A percentile compares a stretch with the other conserved stretches of the same genome.
phyloP scores from a whole-genome alignment of 2,888 invertebrate genomes.

The Amitus sp. region DNA sequence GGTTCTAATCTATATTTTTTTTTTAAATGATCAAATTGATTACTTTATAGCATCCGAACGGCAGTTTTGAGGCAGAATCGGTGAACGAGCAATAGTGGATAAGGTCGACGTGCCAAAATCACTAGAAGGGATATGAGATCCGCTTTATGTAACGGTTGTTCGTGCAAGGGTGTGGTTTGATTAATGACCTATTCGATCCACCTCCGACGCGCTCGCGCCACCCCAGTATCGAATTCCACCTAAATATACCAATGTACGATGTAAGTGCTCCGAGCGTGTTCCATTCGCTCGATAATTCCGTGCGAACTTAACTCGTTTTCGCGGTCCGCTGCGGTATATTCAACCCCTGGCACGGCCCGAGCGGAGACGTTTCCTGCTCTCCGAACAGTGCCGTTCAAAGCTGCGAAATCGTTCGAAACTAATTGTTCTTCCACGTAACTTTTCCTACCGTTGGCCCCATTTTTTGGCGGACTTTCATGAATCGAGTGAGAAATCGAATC shows the following conservation, averaged over 20 bases:
- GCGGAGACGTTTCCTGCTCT: conserved; percentile 22
- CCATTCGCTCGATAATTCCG: conserved; percentile 44
- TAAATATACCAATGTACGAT: conserved; percentile 54
- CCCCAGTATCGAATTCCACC: conserved; percentile 59
- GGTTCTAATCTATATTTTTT: too few relatives aligned
- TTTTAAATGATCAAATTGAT: too few relatives aligned
- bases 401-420: conserved; percentile 14
- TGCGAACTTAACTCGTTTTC: conserved; percentile 38
- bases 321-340: conserved; percentile 34
- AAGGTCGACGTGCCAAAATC: conserved; percentile 9
- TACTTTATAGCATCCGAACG: too few relatives aligned
- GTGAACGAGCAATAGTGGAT: too few relatives aligned
- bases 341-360: conserved; percentile 31
- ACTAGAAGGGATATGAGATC: conserved; percentile 31
- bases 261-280: conserved; percentile 43
- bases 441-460: too few relatives aligned
- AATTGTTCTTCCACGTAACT: not conserved
- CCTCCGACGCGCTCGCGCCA: conserved; percentile 50
- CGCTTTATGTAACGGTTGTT: conserved; percentile 51
- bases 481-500: too few relatives aligned
- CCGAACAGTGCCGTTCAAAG: conserved; percentile 24
- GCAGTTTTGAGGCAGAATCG: too few relatives aligned
- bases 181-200: conserved; percentile 64
- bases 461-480: too few relatives aligned
- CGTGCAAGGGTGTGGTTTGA: conserved; percentile 64